phyloP scores from a whole-genome alignment of 2,888 invertebrate genomes.

The Argynnis bischoffii region DNA sequence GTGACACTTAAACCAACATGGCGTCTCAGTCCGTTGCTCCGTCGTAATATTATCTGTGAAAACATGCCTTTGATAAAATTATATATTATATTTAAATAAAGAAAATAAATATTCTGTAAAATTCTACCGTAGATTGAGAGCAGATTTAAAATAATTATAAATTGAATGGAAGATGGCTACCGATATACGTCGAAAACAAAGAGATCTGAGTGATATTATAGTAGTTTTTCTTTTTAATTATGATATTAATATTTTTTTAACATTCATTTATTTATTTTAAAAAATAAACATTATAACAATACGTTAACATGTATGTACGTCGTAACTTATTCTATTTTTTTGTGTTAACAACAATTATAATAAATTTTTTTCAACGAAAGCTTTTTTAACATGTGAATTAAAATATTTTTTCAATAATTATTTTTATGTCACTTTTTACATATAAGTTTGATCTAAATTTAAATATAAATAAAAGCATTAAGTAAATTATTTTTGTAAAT shows the following conservation, averaged over 20 bases:
- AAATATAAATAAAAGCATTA: not conserved
- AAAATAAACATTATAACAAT: no score
- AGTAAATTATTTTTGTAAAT: no score
- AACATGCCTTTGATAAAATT: constrained; percentile 48
- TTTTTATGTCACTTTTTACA: no score
- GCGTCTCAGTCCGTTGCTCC: constrained; percentile 29
- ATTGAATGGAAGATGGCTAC: constrained; percentile 19
- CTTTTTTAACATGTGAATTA: no score
- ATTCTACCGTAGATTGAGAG: constrained; percentile 29
- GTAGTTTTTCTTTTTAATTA: not conserved
- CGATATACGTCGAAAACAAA: constrained; percentile 12
- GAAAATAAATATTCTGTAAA: constrained; percentile 37
- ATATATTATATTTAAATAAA: constrained; percentile 36
- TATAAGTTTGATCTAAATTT: not conserved
- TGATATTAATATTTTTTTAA: no score
- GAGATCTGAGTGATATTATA: constrained; percentile 8
- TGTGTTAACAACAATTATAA: no score
- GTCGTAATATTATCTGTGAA: constrained; percentile 45
- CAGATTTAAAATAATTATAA: constrained; percentile 25
- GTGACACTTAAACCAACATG: constrained; percentile 22
- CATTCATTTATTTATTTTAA: no score
- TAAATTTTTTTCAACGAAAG: no score
- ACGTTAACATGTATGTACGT: no score
- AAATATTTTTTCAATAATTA: no score
- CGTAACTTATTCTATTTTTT: no score